Conservation (phyloP, 2,888 invertebrate species). For the Leptinotarsa peninsularis region DNA sequence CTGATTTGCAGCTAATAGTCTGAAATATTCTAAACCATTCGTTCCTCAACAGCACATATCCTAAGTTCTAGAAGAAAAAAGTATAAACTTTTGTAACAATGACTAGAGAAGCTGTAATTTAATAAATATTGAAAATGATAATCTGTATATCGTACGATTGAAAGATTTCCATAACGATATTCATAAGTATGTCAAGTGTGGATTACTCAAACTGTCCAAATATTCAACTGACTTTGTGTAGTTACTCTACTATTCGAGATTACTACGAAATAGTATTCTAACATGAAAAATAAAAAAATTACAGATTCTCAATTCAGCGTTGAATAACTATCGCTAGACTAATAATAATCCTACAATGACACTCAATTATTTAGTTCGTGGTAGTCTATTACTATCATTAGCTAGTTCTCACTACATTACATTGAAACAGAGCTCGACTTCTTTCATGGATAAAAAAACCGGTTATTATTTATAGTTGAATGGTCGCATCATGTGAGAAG, state of each 20-base stretch:
- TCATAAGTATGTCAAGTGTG: too few species aligned
- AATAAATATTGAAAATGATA: neutral
- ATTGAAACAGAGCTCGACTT: too few species aligned
- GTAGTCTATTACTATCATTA: neutral
- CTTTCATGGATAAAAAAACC: too few species aligned
- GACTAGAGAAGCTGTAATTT: constrained; percentile 3
- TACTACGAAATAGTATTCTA: too few species aligned
- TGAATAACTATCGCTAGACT: neutral
- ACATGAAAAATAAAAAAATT: neutral
- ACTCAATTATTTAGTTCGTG: constrained; percentile 15
- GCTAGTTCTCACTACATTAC: neutral
- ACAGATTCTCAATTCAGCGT: constrained; percentile 13
- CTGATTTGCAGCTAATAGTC: too few species aligned
- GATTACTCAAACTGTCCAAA: too few species aligned
- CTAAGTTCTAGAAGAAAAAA: neutral
- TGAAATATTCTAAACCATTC: neutral
- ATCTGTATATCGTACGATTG: too few species aligned
- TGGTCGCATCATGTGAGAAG: too few species aligned
- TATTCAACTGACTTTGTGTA: too few species aligned
- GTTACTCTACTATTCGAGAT: too few species aligned
- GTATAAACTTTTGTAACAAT: neutral
- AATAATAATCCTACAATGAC: constrained; percentile 8
- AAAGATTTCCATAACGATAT: too few species aligned
- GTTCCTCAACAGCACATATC: constrained; percentile 1
- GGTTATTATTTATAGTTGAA: too few species aligned